These are phyloP conservation scores for Ostrea denselamellosa DNA, from an alignment of 1,140 invertebrate genomes.

Conservation along the genomic window DNA sequence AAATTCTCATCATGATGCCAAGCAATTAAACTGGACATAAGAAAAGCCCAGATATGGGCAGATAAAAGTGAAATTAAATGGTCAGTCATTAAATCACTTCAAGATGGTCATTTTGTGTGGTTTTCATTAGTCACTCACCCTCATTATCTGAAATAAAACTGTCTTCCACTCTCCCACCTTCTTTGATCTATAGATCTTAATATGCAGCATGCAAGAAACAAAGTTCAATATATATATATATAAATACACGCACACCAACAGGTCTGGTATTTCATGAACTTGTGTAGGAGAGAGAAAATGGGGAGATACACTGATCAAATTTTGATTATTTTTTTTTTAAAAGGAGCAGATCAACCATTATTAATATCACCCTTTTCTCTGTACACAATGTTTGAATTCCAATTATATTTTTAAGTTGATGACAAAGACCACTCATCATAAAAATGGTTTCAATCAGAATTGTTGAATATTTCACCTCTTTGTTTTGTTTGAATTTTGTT, in stretches of 20 bases:
- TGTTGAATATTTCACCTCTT: too few species aligned
- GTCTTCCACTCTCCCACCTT: neutral
- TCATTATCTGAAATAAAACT: constrained; percentile 38
- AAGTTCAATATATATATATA: neutral
- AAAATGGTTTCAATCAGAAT: too few species aligned
- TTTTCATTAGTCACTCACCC: constrained; percentile 28
- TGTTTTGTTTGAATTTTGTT: too few species aligned
- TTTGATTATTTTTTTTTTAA: too few species aligned
- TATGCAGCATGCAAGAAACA: neutral
- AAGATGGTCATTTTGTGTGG: constrained; percentile 34
- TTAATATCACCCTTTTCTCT: too few species aligned
- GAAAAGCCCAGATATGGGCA: constrained; percentile 27
- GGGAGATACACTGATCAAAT: too few species aligned
- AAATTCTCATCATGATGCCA: constrained; percentile 28
- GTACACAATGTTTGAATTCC: too few species aligned
- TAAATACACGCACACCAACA: neutral
- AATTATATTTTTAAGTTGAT: too few species aligned
- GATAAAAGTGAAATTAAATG: constrained; percentile 34
- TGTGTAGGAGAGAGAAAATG: neutral
- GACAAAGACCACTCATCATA: too few species aligned
- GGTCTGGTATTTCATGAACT: neutral
- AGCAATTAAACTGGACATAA: constrained; percentile 31
- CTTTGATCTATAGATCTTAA: constrained; percentile 18
- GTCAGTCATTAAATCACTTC: constrained; percentile 25
- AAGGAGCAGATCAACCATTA: too few species aligned